Evolutionary conservation across 2,113 vertebrate genomes (phyloP), one percentile per base, ranked within the genome.

Genomic region (Oncorhynchus clarkii): DNA sequence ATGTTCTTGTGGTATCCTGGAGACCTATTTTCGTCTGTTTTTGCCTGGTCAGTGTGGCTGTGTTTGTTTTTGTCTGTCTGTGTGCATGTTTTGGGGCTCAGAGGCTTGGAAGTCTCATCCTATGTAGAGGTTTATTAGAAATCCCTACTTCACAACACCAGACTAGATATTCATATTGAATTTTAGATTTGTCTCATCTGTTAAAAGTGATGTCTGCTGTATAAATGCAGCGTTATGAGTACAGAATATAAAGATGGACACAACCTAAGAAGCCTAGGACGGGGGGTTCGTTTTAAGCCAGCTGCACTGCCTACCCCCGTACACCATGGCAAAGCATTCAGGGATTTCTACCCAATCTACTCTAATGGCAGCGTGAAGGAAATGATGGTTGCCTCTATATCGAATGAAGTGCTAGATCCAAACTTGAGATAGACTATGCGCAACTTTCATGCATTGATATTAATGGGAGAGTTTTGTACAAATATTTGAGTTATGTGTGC

Each of bases 11-110:
- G 88, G 88, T 87, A 13, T 83, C 67, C 80, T 0, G 11, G 45
- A 83, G 85, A 81, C 81, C 74, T 74, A 57, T 60, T 84, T 85
- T 85, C 85, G 70, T 78, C 76, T 90, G 90, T 89, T 91, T 91
- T 73, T 78, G 82, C 80, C 85, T 27, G 57, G 57, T 20, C 13
- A 75, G 72, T 57, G 74, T 22, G n/a, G 59, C 2, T 67, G 49
- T 72, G n/a, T 72, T 12, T 66, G 24, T 74, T 72, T 68, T 20
- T 70, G 79, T 76, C 49, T 39, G n/a, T 48, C 74, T 26, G 75
- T 51, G 16, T 76, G 54, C 80, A 69, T 86, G 80, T 74, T 77
- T 83, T 83, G 24, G 62, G 79, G 18, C 84, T 45, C 83, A 86
- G 80, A 60, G 78, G 48, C 74, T 84, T 69, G 73, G 80, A 85